Evolutionary conservation across 2,888 invertebrate genomes (phyloP).

Genomic region (Cerastoderma edule): DNA sequence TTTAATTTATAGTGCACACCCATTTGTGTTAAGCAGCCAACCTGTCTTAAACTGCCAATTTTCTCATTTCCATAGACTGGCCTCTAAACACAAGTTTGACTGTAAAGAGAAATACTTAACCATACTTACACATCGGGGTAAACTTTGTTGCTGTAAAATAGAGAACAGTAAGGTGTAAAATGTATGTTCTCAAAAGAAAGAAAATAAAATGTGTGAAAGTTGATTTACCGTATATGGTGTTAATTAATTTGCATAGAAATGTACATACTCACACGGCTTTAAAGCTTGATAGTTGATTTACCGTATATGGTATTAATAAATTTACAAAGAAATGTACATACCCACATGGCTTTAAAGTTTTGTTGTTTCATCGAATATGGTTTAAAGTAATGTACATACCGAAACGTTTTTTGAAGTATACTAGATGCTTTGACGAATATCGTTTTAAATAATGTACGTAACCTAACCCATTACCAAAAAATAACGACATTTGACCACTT

Average conservation of each 20-base stretch:
- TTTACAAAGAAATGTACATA: too few species aligned
- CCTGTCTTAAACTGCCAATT: not conserved
- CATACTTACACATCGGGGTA: slow-evolving; percentile 14
- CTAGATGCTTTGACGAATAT: too few species aligned
- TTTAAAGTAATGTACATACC: too few species aligned
- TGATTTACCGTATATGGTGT: not conserved
- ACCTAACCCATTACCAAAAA: too few species aligned
- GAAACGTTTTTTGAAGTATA: too few species aligned
- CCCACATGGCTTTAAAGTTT: too few species aligned
- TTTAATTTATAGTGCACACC: too few species aligned
- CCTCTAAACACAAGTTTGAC: not conserved
- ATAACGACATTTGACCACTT: too few species aligned
- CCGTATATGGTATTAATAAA: not conserved
- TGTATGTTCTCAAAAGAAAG: not conserved
- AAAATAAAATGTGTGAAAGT: not conserved
- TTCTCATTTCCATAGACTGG: not conserved
- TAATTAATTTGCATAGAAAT: not conserved
- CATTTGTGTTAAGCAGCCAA: too few species aligned
- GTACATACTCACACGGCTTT: too few species aligned
- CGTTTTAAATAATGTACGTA: too few species aligned
- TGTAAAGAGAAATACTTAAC: not conserved
- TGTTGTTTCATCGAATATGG: too few species aligned
- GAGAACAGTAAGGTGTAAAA: not conserved
- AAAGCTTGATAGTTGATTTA: not conserved
- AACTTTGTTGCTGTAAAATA: slow-evolving; percentile 20